Conservation (phyloP, 2,888 invertebrate species). For the Himalopsyche tibetana region DNA sequence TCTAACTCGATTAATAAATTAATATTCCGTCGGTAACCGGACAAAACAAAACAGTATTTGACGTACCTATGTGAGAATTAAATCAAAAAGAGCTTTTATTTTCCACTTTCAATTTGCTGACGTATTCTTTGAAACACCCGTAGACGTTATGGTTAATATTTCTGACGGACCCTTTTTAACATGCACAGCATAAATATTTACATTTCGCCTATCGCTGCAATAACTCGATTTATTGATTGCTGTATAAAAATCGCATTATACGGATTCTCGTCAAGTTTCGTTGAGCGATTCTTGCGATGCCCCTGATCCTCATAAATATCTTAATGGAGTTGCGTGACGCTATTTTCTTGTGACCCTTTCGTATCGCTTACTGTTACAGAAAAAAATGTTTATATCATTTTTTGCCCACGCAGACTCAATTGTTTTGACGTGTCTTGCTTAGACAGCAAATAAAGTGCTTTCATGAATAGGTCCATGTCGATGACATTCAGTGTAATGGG, state of each 20-base stretch:
- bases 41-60: too few relatives aligned
- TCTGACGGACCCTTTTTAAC: conserved; percentile 25
- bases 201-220: neutral
- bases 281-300: neutral
- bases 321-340: conserved; percentile 49
- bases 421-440: conserved; percentile 44
- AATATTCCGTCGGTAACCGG: too few relatives aligned
- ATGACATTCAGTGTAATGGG: neutral
- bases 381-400: conserved; percentile 31
- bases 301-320: conserved; percentile 57
- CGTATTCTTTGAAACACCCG: neutral
- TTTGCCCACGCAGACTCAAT: conserved; percentile 15
- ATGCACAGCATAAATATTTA: neutral
- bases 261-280: conserved; percentile 9
- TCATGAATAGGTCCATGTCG: neutral
- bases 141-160: neutral
- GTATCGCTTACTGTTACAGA: conserved; percentile 24
- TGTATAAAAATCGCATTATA: conserved; percentile 31
- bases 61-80: too few relatives aligned
- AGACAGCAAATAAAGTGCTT: neutral
- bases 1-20: too few relatives aligned
- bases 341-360: conserved; percentile 22
- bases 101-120: neutral
- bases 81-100: too few relatives aligned
- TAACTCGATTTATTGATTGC: conserved; percentile 35